Base-by-base conservation (phyloP, 2,113 vertebrate species). In the Parotia lawesii region DNA sequence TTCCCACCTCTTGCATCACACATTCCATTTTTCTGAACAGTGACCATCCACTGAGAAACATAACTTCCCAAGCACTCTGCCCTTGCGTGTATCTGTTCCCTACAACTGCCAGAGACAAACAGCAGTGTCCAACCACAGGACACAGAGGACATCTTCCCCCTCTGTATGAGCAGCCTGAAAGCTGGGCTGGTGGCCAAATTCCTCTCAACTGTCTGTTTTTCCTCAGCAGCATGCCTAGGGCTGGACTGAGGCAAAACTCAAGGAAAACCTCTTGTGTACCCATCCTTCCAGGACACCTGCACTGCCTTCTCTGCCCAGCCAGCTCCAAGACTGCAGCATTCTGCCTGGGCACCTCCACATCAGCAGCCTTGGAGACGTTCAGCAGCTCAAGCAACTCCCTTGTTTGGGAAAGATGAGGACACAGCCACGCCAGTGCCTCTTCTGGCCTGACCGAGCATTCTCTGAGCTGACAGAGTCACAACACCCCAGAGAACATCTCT, bases 311-410 rank as follows among this genome's bases (percentile, higher is more conserved):
- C 61, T 33, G 17, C 12, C 15, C 8, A 10, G 53, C 37, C 69
- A 65, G 27, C 27, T 29, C 29, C 76, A 45, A 20, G 50, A 35
- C 64, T 45, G 57, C 45, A 40, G 37, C 13, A 3, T 3, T 0
- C 28, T 23, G 25, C 38, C 50, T 5, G 10, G 25, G 37, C 38
- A 20, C 13, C 58, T 65, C 45, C 21, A 12, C 42, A 15, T 5
- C 4, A 0, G 25, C 11, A 5, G 37, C 64, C 51, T 44, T 22
- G 0, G 22, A 85, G 10, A 44, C 0, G 0, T 12, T 4, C 38
- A 11, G 25, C 13, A 82, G 33, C 61, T 70, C 44, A 16, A 0
- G 1, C 2, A 58, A 38, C 1, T 9, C 16, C 10, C 33, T 48
- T 21, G 24, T 18, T 33, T 44, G 37, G 31, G 31, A 25, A 91